phyloP scores from a whole-genome alignment of 37 sponge, comb jelly and placozoan genomes.

The Chondrosia reniformis region DNA sequence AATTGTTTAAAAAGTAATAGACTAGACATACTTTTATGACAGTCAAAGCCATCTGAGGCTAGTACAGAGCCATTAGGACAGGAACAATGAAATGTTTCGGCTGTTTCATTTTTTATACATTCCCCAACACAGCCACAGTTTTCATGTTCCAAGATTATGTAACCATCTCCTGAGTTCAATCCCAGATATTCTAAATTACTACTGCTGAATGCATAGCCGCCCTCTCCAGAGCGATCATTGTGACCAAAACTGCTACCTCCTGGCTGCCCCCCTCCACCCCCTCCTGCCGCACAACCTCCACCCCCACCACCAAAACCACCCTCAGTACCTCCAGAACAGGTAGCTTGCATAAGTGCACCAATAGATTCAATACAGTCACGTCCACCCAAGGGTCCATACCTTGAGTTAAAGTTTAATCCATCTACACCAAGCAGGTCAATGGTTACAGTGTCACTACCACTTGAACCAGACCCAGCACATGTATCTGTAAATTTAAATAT shows the following conservation, averaged over 20 bases:
- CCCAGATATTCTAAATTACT: background rate
- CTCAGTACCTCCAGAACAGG: background rate
- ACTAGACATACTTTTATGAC: slow-evolving; percentile 21
- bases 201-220: background rate
- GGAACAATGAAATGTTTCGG: background rate
- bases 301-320: slow-evolving; percentile 54
- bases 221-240: background rate
- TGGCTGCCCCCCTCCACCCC: slow-evolving; percentile 32
- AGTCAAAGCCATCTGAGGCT: slow-evolving; percentile 35
- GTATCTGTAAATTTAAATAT: no score
- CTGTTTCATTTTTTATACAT: background rate
- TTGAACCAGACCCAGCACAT: background rate
- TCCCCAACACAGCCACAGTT: slow-evolving; percentile 19
- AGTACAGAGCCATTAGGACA: background rate
- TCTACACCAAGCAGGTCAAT: background rate
- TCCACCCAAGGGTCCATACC: background rate
- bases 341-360: background rate
- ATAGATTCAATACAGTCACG: background rate
- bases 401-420: background rate
- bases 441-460: background rate
- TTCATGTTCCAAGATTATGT: background rate
- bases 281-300: slow-evolving; percentile 39
- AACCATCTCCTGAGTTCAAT: slow-evolving; percentile 7
- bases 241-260: background rate
- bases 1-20: background rate